Evolutionary conservation across 64 coral and sea anemone genomes (phyloP), one percentile per base, ranked within the genome.

Genomic region (Acropora tenuis): DNA sequence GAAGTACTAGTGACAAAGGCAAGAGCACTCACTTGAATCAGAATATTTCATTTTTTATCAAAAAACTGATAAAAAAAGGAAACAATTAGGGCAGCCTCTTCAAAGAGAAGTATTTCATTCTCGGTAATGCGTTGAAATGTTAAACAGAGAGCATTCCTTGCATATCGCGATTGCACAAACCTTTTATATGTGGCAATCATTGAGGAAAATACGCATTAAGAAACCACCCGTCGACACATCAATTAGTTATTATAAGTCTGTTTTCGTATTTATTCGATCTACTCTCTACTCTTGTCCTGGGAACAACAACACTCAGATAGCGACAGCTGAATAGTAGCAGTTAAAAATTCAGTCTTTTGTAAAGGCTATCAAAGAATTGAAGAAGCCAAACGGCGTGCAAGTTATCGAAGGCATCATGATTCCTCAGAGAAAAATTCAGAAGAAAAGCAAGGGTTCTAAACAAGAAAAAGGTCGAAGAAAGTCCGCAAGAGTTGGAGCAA

Each of bases 381-480:
- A 30, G 30, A 30, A 30, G 30, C 30, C 30, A 30, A 30, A 30
- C 30, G 60, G 10, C 11, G 13, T 11, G 60, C 68, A 71, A 55
- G 68, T 30, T 71, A 71, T 71, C 68, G 68, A 71, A 3, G 40
- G 68, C 4, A 15, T 4, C 15, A 85, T 85, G 82, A 49, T 85
- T 69, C 63, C 82, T 8, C 63, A 71, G 82, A 85, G 50, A 85
- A 85, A 48, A 9, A 48, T 50, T 6, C 82, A 85, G 46, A 83
- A 83, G 80, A 85, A 85, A 71, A 71, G 3, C 82, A 85, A 71
- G 7, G 41, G 41, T 45, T 16, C 59, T 3, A 83, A 83, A 66
- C 80, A 67, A 13, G 82, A 85, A 47, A 85, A 85, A 40, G 49
- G 16, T 44, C 65, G 82, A n/a, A 85, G 72, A 71, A 85, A 85